Evolutionary conservation across 2,888 invertebrate genomes (phyloP), one percentile per base, ranked within the genome.

Genomic region (Chymomyza procnemis): DNA sequence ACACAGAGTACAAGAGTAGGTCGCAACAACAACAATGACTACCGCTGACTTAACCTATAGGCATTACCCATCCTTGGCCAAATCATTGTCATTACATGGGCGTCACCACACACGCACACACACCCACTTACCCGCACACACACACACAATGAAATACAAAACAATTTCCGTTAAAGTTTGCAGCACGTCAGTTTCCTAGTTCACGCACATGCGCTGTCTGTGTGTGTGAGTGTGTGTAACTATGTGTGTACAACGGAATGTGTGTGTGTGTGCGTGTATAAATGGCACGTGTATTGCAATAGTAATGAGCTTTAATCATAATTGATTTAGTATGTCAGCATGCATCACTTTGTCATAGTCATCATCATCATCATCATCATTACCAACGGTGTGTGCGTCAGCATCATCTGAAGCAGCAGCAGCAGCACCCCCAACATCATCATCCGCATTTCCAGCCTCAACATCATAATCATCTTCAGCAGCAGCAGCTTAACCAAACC

Each of bases 281-380:
- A 26, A 59, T 46, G 59, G 70, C 50, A 72, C 73, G 75, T 77
- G 75, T 64, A 71, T 63, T 76, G 78, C 72, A 78, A 75, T 64
- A 73, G 72, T 79, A 81, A 86, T 85, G 78, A 85, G 85, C 85
- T 82, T 85, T 85, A 83, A 83, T 82, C 80, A 85, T 82, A 83
- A 85, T 85, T 85, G 82, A 83, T 83, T 83, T 85, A 85, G 71
- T 72, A 70, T 70, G 73, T 70, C 61, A 57, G 60, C 55, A 52
- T 62, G 69, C 61, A 56, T 19, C 30, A 50, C 50, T 21, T 21
- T 54, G 54, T 18, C 21, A 50, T 16, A 12, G 8, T 68, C 76
- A 81, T 77, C 80, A 75, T 79, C 80, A 71, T 56, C 48, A 54
- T 19, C 12, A 19, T 18, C 21, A 50, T 16, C 18, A 6, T 67